Base-by-base conservation (phyloP, 1,140 invertebrate genomes). In the Panagrolaimus sp. region DNA sequence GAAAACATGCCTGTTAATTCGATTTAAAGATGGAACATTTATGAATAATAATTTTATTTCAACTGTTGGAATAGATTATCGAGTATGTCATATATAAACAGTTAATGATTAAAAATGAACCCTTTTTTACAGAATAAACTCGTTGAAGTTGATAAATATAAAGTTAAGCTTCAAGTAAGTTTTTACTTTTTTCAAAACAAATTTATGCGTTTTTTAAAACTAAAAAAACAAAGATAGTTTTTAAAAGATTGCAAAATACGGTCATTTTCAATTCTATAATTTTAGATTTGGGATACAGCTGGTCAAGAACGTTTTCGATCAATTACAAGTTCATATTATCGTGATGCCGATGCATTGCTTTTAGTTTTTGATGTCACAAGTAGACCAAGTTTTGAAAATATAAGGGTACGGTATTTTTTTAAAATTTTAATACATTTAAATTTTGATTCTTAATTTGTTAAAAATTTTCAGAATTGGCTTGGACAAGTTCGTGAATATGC, bases 321-420 rank as follows among this genome's bases (percentile, higher is more conserved):
- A 6, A 95, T 96, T 73, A 98, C 95, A 9, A 93, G 96, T 85
- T 95, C 93, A 84, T 98, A 98, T 85, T 98, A 98, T 84, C 87
- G 94, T 80, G 95, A 93, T 73, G 95, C 94, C 43, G 94, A 98
- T 87, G 94, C 94, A 43, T 87, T 98, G 48, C 96, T 98, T 75
- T 87, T 98, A 73, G 94, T 97, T 21, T 98, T 96, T 85, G 95
- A 98, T 85, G 94, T 98, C 77, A 94, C 92, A 80, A 94, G 91
- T 84, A 93, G 96, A 83, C 92, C 91, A 47, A 95, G 93, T 10
- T 98, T 97, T 85, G 94, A 97, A 32, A 81, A 82, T 69, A 81
- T 79, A 46, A 67, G 80, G 44, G 80, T 82, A 68, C 68, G 65
- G 21, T 2, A 66, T 15, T 15, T 47, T 21, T 67, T 43, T 4